phyloP scores from a whole-genome alignment of 1,140 invertebrate species.

The Coptotermes formosanus region DNA sequence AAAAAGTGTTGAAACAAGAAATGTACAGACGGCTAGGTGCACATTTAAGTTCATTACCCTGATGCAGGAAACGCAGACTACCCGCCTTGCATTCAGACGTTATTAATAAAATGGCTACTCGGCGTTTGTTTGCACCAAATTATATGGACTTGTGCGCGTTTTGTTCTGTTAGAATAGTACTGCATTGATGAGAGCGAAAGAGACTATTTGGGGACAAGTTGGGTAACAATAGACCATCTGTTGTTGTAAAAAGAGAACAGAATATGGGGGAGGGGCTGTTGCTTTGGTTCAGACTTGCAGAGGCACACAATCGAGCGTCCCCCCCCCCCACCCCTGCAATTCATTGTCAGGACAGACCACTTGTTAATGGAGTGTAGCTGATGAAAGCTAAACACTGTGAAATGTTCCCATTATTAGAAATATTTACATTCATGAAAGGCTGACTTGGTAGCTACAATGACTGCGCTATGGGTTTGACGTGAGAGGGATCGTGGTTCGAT shows the following conservation, averaged over 20 bases:
- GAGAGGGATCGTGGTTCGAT: too few species aligned
- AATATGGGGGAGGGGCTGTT: background rate
- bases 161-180: background rate
- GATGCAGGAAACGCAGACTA: too few species aligned
- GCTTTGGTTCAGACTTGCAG: background rate
- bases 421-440: background rate
- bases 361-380: constrained; percentile 1
- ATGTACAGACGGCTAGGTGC: too few species aligned
- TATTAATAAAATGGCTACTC: background rate
- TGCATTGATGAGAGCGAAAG: background rate
- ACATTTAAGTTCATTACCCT: background rate
- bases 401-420: background rate
- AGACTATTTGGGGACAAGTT: constrained; percentile 18
- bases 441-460: too few species aligned
- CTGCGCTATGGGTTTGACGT: too few species aligned
- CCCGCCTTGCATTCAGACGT: background rate
- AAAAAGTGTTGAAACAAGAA: too few species aligned
- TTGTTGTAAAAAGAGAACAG: constrained; percentile 2
- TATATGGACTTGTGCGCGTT: background rate
- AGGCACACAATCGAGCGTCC: background rate
- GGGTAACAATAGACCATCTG: background rate
- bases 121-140: constrained; percentile 3
- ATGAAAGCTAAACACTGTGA: constrained; percentile 14
- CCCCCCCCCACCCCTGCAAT: background rate
- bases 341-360: background rate